A percentile compares a stretch with the other conserved stretches of the same genome.
Evolutionary conservation across 2,113 vertebrate species (phyloP).

Genomic region (Probosciger aterrimus): DNA sequence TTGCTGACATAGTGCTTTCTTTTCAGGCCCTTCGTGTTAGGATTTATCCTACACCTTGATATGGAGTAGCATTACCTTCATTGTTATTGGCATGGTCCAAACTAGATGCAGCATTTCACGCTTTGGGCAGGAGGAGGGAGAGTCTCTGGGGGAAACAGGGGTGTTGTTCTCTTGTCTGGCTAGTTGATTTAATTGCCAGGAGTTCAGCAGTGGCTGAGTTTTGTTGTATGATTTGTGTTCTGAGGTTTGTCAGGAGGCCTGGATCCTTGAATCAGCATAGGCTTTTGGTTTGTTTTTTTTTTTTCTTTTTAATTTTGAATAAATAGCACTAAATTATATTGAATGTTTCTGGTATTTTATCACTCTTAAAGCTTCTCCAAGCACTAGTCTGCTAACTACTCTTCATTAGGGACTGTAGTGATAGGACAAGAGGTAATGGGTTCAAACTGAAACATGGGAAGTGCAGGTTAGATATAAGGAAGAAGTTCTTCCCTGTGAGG

Average conservation of each 20-base stretch:
- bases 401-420: neutral
- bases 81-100: neutral
- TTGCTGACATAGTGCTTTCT: neutral
- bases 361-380: neutral
- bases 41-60: neutral
- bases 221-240: slow-evolving; percentile 23
- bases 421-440: neutral
- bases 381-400: neutral
- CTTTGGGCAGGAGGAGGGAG: neutral
- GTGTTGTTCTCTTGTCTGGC: slow-evolving; percentile 30
- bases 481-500: neutral
- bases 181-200: slow-evolving; percentile 15
- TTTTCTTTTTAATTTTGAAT: neutral
- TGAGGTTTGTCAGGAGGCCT: neutral
- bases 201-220: neutral
- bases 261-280: neutral
- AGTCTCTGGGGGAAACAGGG: neutral
- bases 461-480: neutral
- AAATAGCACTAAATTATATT: neutral
- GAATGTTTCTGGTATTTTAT: neutral
- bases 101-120: neutral
- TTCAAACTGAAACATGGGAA: neutral
- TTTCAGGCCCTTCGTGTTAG: neutral
- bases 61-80: neutral
- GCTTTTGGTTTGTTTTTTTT: neutral